A percentile compares a stretch with the other conserved stretches of the same genome.
Evolutionary conservation across 2,113 vertebrate species (phyloP).

Genomic region (Mohoua ochrocephala): DNA sequence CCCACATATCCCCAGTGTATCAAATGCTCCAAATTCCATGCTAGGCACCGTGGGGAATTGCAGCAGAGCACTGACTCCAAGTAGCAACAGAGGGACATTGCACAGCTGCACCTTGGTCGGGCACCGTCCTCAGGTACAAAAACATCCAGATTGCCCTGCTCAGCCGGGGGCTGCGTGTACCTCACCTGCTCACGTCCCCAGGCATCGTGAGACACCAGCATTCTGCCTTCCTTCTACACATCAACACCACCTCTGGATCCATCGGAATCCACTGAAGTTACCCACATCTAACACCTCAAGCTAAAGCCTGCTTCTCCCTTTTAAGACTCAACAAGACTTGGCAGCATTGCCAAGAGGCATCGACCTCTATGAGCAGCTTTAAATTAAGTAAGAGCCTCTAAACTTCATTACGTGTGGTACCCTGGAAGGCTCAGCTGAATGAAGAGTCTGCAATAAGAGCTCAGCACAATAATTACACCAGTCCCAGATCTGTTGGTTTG

Average conservation of each 20-base stretch:
- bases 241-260: not conserved
- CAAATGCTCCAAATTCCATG: not conserved
- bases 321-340: slow-evolving; percentile 1
- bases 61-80: accelerated
- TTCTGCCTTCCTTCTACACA: not conserved
- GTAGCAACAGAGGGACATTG: not conserved
- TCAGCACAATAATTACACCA: slow-evolving; percentile 14
- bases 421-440: slow-evolving; percentile 38
- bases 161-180: accelerated
- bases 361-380: slow-evolving; percentile 7
- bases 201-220: not conserved
- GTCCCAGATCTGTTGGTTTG: slow-evolving; percentile 6
- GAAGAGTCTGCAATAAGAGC: not conserved
- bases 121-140: not conserved
- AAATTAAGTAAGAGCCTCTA: slow-evolving; percentile 41
- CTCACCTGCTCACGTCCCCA: not conserved
- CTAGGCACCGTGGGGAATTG: not conserved
- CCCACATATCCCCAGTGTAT: not conserved
- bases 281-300: not conserved
- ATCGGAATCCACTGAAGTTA: not conserved
- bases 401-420: slow-evolving; percentile 33
- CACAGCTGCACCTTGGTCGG: accelerated
- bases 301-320: not conserved
- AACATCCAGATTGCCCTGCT: not conserved
- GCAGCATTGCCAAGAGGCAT: slow-evolving; percentile 40